Conservation (phyloP, 2,888 invertebrate genomes). For the Pyrrhosoma nymphula region DNA sequence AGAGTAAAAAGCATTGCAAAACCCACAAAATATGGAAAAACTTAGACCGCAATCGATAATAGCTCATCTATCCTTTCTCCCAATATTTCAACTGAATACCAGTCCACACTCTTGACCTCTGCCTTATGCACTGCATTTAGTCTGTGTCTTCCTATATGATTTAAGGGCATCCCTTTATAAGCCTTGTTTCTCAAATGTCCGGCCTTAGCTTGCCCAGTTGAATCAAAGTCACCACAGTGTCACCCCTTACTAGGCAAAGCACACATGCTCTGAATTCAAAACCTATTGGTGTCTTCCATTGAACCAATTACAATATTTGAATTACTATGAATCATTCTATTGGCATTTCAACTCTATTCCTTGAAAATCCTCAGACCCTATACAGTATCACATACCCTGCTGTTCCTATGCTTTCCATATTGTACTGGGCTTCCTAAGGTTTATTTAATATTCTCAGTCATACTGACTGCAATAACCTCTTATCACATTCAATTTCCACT, state of each 20-base stretch:
- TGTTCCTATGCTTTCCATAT: constrained; percentile 36
- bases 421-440: constrained; percentile 54
- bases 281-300: constrained; percentile 31
- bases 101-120: constrained; percentile 6
- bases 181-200: constrained; percentile 46
- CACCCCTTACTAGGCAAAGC: constrained; percentile 6
- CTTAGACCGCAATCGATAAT: constrained; percentile 46
- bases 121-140: constrained; percentile 46
- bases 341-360: neutral
- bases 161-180: constrained; percentile 19
- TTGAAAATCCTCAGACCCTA: constrained; percentile 12
- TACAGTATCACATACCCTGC: constrained; percentile 15
- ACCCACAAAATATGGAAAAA: constrained; percentile 46
- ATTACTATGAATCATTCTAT: constrained; percentile 35
- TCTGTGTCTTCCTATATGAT: constrained; percentile 43
- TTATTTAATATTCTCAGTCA: constrained; percentile 41
- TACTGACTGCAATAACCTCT: constrained; percentile 59
- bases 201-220: constrained; percentile 39
- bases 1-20: constrained; percentile 40
- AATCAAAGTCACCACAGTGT: constrained; percentile 46
- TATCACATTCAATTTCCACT: constrained; percentile 57
- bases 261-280: constrained; percentile 38
- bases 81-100: constrained; percentile 40
- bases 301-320: constrained; percentile 25
- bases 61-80: neutral